Percentiles rank a stretch among this genome's conserved stretches.
Evolutionary conservation across 2,113 vertebrate genomes (phyloP).

Genomic region (Ahaetulla prasina): DNA sequence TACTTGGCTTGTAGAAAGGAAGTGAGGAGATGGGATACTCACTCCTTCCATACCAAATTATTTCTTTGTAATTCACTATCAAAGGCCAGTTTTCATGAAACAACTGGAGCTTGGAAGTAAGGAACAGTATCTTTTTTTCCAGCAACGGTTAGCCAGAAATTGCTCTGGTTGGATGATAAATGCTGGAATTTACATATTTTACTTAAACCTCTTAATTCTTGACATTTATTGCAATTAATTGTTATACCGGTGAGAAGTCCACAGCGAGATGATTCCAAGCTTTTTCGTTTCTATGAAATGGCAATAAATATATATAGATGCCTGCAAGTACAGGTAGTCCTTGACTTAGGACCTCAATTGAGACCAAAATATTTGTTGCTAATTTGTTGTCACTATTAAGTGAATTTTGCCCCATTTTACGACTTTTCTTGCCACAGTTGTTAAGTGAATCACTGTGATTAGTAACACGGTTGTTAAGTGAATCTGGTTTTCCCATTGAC

Average conservation of each 20-base stretch:
- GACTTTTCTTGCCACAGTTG: no score
- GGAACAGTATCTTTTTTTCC: neutral
- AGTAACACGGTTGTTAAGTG: no score
- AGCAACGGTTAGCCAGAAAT: neutral
- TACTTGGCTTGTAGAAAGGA: neutral
- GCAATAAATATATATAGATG: neutral
- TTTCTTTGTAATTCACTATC: neutral
- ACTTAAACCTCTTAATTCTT: neutral
- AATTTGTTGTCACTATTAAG: no score
- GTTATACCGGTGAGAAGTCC: neutral
- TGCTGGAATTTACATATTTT: neutral
- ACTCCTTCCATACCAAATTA: neutral
- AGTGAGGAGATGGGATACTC: neutral
- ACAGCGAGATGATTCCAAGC: neutral
- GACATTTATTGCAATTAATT: slow-evolving; percentile 11
- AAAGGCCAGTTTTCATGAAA: neutral
- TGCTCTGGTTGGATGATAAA: neutral
- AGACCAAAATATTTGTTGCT: no score
- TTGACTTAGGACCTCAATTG: no score
- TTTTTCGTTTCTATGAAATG: neutral
- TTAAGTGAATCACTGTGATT: no score
- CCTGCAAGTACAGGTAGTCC: neutral
- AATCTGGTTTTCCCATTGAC: no score
- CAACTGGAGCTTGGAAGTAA: neutral
- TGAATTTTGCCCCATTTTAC: no score